Conservation (phyloP, 2,888 invertebrate genomes). For the Amphipyra berbera region DNA sequence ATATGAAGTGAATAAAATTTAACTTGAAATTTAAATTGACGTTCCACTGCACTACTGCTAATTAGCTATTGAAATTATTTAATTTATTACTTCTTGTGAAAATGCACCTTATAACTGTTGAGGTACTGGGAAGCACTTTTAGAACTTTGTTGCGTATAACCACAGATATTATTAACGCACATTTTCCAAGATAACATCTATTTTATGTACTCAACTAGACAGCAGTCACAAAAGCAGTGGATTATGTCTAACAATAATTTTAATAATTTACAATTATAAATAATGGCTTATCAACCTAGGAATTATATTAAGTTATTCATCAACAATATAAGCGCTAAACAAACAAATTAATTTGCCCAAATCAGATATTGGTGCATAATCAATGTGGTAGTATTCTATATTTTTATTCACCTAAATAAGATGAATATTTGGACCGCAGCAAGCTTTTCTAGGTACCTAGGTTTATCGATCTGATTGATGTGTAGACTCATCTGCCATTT, state of each 20-base stretch:
- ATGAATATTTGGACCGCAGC: too few species aligned
- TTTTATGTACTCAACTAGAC: constrained; percentile 37
- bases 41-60: constrained; percentile 51
- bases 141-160: constrained; percentile 22
- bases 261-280: constrained; percentile 54
- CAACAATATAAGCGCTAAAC: constrained; percentile 57
- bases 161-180: too few species aligned
- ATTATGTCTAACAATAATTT: constrained; percentile 47
- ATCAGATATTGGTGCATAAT: constrained; percentile 36
- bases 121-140: constrained; percentile 15
- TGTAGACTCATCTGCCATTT: too few species aligned
- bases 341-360: constrained; percentile 36
- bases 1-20: constrained; percentile 55
- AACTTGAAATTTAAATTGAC: constrained; percentile 51
- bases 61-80: constrained; percentile 40
- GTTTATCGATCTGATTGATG: too few species aligned
- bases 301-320: constrained; percentile 57
- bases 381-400: constrained; percentile 13
- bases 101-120: constrained; percentile 28
- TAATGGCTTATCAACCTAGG: constrained; percentile 57
- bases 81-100: constrained; percentile 27
- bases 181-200: constrained; percentile 47
- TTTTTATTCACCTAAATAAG: constrained; percentile 14
- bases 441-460: too few species aligned
- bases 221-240: constrained; percentile 53